Conservation (phyloP, 1,140 invertebrate genomes). For the Penaeus japonicus region DNA sequence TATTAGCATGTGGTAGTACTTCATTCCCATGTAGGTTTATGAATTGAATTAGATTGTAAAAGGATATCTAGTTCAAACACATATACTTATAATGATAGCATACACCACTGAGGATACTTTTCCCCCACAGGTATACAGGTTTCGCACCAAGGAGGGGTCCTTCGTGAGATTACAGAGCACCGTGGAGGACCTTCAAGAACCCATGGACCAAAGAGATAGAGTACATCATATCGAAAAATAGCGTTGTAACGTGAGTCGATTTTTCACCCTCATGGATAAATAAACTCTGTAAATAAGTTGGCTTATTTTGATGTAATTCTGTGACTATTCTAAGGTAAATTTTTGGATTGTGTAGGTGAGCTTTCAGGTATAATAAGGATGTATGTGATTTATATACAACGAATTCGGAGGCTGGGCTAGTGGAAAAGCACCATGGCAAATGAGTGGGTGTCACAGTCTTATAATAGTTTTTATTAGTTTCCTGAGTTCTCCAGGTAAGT, state of each 20-base stretch:
- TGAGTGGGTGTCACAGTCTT: constrained; percentile 66
- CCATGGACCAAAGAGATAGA: constrained; percentile 93
- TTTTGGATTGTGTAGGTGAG: background rate
- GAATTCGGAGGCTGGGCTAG: constrained; percentile 66
- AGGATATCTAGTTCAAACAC: background rate
- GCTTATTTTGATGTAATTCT: background rate
- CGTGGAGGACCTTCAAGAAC: constrained; percentile 86
- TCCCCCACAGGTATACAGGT: constrained; percentile 73
- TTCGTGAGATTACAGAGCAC: constrained; percentile 80
- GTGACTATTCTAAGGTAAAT: background rate
- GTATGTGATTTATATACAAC: constrained; percentile 61
- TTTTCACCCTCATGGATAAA: background rate
- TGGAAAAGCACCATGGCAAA: constrained; percentile 67
- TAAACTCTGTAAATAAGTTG: background rate
- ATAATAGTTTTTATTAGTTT: constrained; percentile 61
- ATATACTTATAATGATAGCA: background rate
- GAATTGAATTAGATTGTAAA: too few species aligned
- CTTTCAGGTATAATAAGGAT: constrained; percentile 48
- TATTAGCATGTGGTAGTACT: background rate
- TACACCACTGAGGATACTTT: background rate
- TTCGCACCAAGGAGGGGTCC: constrained; percentile 79
- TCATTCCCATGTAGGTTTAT: background rate
- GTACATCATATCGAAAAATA: constrained; percentile 86
- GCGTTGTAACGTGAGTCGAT: constrained; percentile 72
- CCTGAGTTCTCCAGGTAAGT: constrained; percentile 51